Percentiles rank a stretch among this genome's conserved stretches.
phyloP scores from a whole-genome alignment of 92 coral and sea anemone species.

The Heliopora coerulea region DNA sequence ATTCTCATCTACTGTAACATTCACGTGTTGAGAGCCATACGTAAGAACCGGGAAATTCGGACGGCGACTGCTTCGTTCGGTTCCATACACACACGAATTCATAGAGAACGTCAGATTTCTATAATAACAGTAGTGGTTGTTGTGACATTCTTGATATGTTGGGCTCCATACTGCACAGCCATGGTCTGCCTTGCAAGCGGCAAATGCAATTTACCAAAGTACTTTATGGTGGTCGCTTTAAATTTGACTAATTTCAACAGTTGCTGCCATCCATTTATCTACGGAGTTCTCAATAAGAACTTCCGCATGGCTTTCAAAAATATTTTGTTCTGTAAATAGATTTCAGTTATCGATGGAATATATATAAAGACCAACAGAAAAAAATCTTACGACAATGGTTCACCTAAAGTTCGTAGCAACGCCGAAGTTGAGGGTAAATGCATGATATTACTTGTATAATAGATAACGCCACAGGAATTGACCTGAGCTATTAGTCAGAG shows the following conservation, averaged over 20 bases:
- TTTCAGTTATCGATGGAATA: too few relatives aligned
- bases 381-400: too few relatives aligned
- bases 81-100: neutral
- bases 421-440: too few relatives aligned
- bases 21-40: slow-evolving; percentile 7
- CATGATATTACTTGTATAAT: too few relatives aligned
- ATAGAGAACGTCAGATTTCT: slow-evolving; percentile 9
- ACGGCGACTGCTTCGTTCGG: neutral
- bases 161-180: slow-evolving; percentile 27
- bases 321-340: slow-evolving; percentile 12
- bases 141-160: slow-evolving; percentile 28
- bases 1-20: slow-evolving; percentile 17
- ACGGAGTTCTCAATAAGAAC: slow-evolving; percentile 24
- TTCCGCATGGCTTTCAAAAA: slow-evolving; percentile 26
- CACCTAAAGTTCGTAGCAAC: too few relatives aligned
- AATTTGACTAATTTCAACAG: slow-evolving; percentile 20
- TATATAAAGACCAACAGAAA: too few relatives aligned
- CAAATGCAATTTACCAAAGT: neutral
- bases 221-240: slow-evolving; percentile 2
- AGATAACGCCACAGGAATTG: too few relatives aligned
- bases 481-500: too few relatives aligned
- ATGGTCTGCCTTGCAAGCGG: slow-evolving; percentile 21
- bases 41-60: slow-evolving; percentile 1
- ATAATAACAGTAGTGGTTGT: slow-evolving; percentile 3
- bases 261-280: slow-evolving; percentile 27